Base-by-base conservation (phyloP, 1,140 invertebrate genomes). In the Neotoxoptera formosana region DNA sequence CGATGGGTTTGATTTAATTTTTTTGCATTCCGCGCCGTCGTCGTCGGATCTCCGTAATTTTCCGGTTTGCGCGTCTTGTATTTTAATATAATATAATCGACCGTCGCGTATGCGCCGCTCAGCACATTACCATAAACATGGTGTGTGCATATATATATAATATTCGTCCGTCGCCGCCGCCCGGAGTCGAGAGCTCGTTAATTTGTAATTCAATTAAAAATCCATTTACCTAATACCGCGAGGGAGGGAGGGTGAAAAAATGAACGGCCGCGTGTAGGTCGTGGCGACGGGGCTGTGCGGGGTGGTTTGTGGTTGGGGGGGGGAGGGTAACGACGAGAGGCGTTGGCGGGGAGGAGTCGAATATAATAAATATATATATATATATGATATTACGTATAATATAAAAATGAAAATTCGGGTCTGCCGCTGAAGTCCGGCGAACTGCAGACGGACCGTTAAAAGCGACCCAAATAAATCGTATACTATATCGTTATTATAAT, bases 121-220 rank as follows among this genome's bases (percentile, higher is more conserved):
- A 17, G 1, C 30, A n/a, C 60, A 76, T 76, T n/a, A n/a, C n/a
- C 30, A 76, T 76, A 76, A 76, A 76, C 6, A 76, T 4, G n/a
- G 30, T 76, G 23, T n/a, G 14, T n/a, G n/a, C 41, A 41, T n/a
- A 25, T 17, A 76, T 76, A 6, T 76, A 76, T n/a, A 76, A n/a
- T n/a, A n/a, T 76, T 76, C 30, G 4, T 76, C n/a, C 1, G 41
- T 4, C 41, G 41, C 41, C 41, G 41, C 41, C 60, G 14, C n/a
- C 60, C n/a, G n/a, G 3, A 76, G n/a, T 76, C 30, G n/a, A 76
- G 60, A 17, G n/a, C 30, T 76, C 60, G 60, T 76, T 76, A 76
- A 76, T 76, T 76, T 76, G 60, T 76, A 76, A n/a, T 76, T 76
- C 30, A 76, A 76, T 76, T 76, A n/a, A 76, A 76, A 76, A 76